Base-by-base conservation (phyloP, 2,888 invertebrate genomes). In the Stegophylla sp. region DNA sequence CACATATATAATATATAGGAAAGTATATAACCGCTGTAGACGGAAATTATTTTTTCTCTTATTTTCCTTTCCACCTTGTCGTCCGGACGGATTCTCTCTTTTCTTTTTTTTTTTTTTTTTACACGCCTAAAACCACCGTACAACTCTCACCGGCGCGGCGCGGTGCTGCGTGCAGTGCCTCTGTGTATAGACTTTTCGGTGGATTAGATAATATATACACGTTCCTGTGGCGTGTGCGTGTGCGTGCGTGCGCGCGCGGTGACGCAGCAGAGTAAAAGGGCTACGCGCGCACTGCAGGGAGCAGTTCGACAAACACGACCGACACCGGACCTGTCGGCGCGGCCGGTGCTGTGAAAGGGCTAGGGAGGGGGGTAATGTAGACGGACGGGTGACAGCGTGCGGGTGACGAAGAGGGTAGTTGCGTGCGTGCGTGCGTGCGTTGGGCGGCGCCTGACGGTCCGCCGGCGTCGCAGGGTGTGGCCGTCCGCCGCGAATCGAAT, bases 381-480 rank as follows among this genome's bases (percentile, higher is more conserved):
- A 17, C 41, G n/a, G 23, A 23, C 41, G n/a, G n/a, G 23, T 3
- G 26, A 3, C 56, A 12, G 23, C 28, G 20, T 5, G 13, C 5
- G 59, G 26, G 17, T 26, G 23, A n/a, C n/a, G n/a, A n/a, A n/a
- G 61, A 7, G 67, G 9, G 48, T 1, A 10, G n/a, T n/a, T 20
- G 43, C 43, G 43, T 23, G 34, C 12, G 56, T 26, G 56, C 26
- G 51, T n/a, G 51, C n/a, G 9, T n/a, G n/a, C 9, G n/a, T 20
- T 23, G 56, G 61, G 61, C 61, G 61, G 73, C 15, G n/a, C 34
- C 26, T 26, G 61, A 10, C 17, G 9, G 45, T 12, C 61, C 23
- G 20, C 51, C 74, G 34, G 45, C 61, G 48, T 59, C 26, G 3
- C 48, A 34, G 79, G 79, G 79, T 79, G 79, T 79, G 79, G 79